phyloP scores from a whole-genome alignment of 2,888 invertebrate genomes.

The Cyaniris semiargus region DNA sequence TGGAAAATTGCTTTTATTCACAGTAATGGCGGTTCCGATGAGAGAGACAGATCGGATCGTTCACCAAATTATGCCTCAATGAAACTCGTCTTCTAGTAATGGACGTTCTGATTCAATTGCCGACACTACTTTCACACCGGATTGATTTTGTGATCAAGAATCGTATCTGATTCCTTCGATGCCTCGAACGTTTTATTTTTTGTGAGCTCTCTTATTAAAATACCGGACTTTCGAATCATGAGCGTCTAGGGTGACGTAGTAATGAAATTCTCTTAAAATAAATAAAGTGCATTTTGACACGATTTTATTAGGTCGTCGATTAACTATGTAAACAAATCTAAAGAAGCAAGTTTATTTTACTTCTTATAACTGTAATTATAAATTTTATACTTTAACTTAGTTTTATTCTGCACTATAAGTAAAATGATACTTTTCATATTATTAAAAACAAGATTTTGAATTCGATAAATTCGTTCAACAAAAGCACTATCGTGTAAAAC shows the following conservation, averaged over 20 bases:
- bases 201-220: not conserved
- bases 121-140: slow-evolving; percentile 58
- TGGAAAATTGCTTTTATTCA: slow-evolving; percentile 28
- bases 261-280: not conserved
- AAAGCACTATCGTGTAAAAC: not conserved
- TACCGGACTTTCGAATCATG: not conserved
- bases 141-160: slow-evolving; percentile 59
- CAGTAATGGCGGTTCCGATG: slow-evolving; percentile 25
- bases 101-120: slow-evolving; percentile 66
- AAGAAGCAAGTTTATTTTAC: not conserved
- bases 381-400: too few relatives aligned
- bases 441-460: too few relatives aligned
- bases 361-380: not conserved
- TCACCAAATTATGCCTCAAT: slow-evolving; percentile 57
- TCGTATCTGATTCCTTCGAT: slow-evolving; percentile 33
- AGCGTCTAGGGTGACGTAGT: not conserved
- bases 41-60: slow-evolving; percentile 48
- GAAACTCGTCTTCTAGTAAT: slow-evolving; percentile 61
- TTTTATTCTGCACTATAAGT: too few relatives aligned
- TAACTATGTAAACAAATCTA: not conserved
- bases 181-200: slow-evolving; percentile 23
- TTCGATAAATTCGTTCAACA: not conserved
- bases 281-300: not conserved
- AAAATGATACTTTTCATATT: too few relatives aligned
- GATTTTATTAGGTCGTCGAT: not conserved